Conservation (phyloP, 2,797 vertebrate species). For the Orientallactaga sibirica region DNA sequence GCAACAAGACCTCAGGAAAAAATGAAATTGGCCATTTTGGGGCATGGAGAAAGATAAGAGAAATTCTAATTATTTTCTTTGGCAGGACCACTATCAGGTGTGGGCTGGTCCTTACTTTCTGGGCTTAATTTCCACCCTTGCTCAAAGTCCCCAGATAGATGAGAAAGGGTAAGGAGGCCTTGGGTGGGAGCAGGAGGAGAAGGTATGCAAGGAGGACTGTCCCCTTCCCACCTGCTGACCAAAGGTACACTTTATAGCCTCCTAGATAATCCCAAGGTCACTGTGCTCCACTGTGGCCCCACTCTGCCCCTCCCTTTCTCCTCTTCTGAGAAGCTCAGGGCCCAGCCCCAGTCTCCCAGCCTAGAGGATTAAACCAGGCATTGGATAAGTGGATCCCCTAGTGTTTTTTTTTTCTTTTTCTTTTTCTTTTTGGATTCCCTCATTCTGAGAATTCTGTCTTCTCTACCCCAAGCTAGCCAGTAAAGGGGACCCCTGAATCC, state of each 20-base stretch:
- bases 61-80: constrained; percentile 28
- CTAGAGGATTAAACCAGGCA: constrained; percentile 19
- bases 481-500: constrained; percentile 3
- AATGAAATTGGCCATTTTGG: constrained; percentile 10
- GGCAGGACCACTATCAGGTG: background rate
- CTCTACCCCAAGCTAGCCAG: background rate
- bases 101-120: background rate
- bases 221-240: constrained; percentile 59
- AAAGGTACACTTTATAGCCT: constrained; percentile 75
- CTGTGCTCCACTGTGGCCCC: constrained; percentile 9
- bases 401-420: background rate
- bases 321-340: background rate
- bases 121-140: background rate
- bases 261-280: constrained; percentile 78
- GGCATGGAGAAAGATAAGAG: background rate
- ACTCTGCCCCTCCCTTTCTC: constrained; percentile 49
- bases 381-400: background rate
- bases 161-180: background rate
- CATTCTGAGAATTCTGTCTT: constrained; percentile 15
- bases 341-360: background rate
- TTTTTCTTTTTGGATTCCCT: constrained; percentile 11
- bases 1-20: constrained; percentile 25
- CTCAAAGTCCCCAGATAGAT: constrained; percentile 46
- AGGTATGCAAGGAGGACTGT: constrained; percentile 56
- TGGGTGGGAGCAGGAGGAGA: constrained; percentile 45